Conservation (phyloP, 2,113 vertebrate genomes). For the Chinchilla lanigera region DNA sequence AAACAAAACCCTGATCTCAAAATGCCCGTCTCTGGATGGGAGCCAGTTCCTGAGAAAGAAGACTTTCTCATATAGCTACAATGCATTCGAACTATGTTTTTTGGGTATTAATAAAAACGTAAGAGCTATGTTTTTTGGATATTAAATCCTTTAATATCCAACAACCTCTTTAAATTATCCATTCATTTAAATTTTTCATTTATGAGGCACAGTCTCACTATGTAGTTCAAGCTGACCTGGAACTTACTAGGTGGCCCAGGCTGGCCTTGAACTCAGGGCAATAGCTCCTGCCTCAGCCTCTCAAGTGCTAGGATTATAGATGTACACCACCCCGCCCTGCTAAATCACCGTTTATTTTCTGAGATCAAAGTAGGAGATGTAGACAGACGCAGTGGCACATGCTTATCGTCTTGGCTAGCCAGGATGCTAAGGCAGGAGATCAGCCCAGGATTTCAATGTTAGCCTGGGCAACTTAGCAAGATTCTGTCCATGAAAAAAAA, state of each 20-base stretch:
- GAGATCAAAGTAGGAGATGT: neutral
- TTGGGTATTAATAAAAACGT: too few species aligned
- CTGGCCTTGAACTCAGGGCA: neutral
- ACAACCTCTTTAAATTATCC: neutral
- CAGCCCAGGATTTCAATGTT: neutral
- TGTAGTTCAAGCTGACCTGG: neutral
- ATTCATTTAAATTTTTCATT: neutral
- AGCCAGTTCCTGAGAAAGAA: neutral
- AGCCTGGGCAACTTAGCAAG: neutral
- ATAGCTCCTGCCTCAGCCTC: neutral
- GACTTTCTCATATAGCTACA: conserved; percentile 14
- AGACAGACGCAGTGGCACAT: too few species aligned
- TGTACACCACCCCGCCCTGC: neutral
- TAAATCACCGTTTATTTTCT: neutral
- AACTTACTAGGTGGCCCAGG: neutral
- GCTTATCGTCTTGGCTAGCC: neutral
- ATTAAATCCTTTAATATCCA: neutral
- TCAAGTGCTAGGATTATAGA: neutral
- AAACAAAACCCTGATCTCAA: neutral
- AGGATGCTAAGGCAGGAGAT: neutral
- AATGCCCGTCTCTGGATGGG: neutral
- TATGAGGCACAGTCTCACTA: neutral
- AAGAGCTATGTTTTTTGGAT: neutral
- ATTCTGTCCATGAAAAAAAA: too few species aligned
- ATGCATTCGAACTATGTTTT: neutral